Percentiles rank a stretch among this genome's conserved stretches.
Evolutionary conservation across 2,888 invertebrate genomes (phyloP).

Genomic region (Hemicrepidius hirtus): DNA sequence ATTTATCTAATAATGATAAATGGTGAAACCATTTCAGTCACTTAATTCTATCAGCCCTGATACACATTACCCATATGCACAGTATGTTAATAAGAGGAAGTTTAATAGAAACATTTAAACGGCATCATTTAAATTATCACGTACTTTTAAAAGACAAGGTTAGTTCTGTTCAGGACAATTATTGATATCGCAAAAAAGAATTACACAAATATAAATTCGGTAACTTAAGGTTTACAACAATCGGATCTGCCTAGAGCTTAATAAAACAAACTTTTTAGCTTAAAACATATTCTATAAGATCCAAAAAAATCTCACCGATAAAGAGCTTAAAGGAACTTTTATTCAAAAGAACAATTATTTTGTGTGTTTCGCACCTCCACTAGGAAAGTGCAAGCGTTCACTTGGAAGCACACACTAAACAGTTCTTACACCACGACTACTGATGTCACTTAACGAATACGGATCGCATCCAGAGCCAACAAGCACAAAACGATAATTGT

Average conservation of each 20-base stretch:
- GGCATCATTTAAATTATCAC: background rate
- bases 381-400: background rate
- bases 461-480: slow-evolving; percentile 6
- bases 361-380: background rate
- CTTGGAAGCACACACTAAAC: slow-evolving; percentile 19
- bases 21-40: slow-evolving; percentile 24
- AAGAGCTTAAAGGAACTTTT: background rate
- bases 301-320: slow-evolving; percentile 3
- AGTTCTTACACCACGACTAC: background rate
- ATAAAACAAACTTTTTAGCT: too few species aligned
- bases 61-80: slow-evolving; percentile 8
- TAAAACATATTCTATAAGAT: too few species aligned
- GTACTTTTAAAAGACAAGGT: slow-evolving; percentile 5
- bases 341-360: background rate
- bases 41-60: slow-evolving; percentile 12
- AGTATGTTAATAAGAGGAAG: slow-evolving; percentile 12
- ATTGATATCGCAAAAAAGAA: too few species aligned
- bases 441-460: slow-evolving; percentile 13
- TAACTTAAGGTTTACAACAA: too few species aligned
- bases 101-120: slow-evolving; percentile 18
- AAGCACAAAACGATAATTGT: slow-evolving; percentile 20
- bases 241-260: too few species aligned
- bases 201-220: too few species aligned
- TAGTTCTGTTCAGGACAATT: too few species aligned
- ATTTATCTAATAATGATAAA: slow-evolving; percentile 27